These are phyloP conservation scores for Drosophila nikananu DNA, from an alignment of 1,140 invertebrate genomes.

Conservation along the genomic window DNA sequence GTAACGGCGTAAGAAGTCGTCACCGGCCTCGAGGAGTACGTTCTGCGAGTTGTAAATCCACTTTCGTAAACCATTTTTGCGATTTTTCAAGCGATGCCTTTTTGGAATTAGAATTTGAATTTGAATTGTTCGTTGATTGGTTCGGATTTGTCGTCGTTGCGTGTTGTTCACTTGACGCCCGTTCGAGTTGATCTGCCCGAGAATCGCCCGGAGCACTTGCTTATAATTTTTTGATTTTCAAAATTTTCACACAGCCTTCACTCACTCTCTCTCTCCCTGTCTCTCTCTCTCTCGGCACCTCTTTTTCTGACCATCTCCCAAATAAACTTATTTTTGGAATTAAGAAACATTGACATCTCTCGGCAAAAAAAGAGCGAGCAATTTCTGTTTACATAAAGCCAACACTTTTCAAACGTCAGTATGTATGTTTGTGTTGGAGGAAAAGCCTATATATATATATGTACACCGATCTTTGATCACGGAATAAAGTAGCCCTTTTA, in stretches of 20 bases:
- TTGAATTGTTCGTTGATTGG: conserved; percentile 64
- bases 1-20: conserved; percentile 91
- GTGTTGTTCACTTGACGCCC: conserved; percentile 84
- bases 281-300: conserved; percentile 42
- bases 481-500: conserved; percentile 33
- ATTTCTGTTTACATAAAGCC: conserved; percentile 63
- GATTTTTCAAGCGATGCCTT: conserved; percentile 38
- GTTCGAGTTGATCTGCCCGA: conserved; percentile 83
- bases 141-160: conserved; percentile 67
- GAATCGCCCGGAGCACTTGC: conserved; percentile 58
- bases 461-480: conserved; percentile 8
- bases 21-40: conserved; percentile 89
- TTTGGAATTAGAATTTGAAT: conserved; percentile 42
- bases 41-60: conserved; percentile 94
- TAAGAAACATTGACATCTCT: conserved; percentile 75
- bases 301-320: conserved; percentile 52
- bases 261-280: conserved; percentile 38
- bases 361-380: conserved; percentile 61
- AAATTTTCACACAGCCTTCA: conserved; percentile 61
- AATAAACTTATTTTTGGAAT: conserved; percentile 85
- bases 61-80: conserved; percentile 94
- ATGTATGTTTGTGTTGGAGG: conserved; percentile 17
- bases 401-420: conserved; percentile 45
- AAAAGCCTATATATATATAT: conserved; percentile 31
- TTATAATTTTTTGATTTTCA: conserved; percentile 77